Percentiles rank a stretch among this genome's conserved stretches.
phyloP scores from a whole-genome alignment of 2,113 vertebrate species.

The Apeltes quadracus region DNA sequence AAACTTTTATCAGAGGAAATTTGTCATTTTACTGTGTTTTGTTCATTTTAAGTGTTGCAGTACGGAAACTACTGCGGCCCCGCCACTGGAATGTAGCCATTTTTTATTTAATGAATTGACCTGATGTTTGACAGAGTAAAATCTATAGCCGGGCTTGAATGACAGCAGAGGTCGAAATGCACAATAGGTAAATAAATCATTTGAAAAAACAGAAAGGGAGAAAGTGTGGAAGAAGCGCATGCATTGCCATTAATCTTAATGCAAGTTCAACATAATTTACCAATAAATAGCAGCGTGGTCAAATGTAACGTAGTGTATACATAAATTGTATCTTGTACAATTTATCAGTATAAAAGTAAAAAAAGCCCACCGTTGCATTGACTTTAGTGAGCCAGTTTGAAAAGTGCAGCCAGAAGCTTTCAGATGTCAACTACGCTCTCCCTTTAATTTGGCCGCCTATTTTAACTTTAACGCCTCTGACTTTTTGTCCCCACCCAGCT shows the following conservation, averaged over 20 bases:
- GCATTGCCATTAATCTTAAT: not conserved
- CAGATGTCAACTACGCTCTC: slow-evolving; percentile 4
- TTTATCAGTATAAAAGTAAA: not conserved
- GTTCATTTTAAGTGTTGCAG: not conserved
- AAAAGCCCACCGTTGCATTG: not conserved
- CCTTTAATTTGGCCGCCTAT: slow-evolving; percentile 9
- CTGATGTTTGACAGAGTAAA: not conserved
- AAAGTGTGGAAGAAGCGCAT: not conserved
- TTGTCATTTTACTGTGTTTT: not conserved
- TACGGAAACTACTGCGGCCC: not conserved
- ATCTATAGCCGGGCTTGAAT: not conserved
- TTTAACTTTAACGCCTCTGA: slow-evolving; percentile 23
- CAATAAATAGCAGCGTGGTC: not conserved
- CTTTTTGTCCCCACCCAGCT: slow-evolving; percentile 2
- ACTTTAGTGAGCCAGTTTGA: slow-evolving; percentile 1
- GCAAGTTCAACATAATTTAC: not conserved
- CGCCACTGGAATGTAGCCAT: not conserved
- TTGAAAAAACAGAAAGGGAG: not conserved
- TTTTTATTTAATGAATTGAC: not conserved
- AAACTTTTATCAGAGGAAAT: not conserved
- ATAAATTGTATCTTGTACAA: not conserved
- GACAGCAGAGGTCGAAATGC: not conserved
- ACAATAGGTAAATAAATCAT: not conserved
- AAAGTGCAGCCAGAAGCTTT: not conserved
- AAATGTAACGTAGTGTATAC: not conserved